A percentile compares a stretch with the other conserved stretches of the same genome.
phyloP scores from a whole-genome alignment of 2,888 invertebrate genomes.

The Pseudanteris insignis region DNA sequence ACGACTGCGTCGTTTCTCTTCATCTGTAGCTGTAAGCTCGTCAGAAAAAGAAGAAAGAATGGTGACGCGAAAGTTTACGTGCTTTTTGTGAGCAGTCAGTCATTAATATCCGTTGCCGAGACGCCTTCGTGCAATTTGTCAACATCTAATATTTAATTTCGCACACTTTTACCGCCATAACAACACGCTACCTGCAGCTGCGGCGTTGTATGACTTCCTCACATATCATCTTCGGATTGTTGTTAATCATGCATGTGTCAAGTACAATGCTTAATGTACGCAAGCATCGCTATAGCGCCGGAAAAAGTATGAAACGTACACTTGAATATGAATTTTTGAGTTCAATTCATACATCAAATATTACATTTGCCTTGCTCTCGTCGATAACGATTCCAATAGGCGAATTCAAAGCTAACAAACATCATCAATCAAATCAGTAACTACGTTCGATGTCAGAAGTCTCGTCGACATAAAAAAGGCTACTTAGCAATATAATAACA shows the following conservation, averaged over 20 bases:
- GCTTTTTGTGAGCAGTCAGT: slow-evolving; percentile 60
- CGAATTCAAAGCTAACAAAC: too few relatives aligned
- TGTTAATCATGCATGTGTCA: slow-evolving; percentile 44
- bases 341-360: slow-evolving; percentile 25
- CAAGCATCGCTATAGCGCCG: slow-evolving; percentile 20
- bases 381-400: slow-evolving; percentile 9
- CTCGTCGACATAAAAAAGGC: too few relatives aligned
- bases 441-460: too few relatives aligned
- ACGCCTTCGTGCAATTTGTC: slow-evolving; percentile 66
- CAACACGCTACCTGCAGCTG: slow-evolving; percentile 47
- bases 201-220: slow-evolving; percentile 44
- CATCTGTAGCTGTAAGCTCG: slow-evolving; percentile 60
- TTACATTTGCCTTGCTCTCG: too few relatives aligned
- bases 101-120: slow-evolving; percentile 66
- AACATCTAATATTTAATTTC: slow-evolving; percentile 67
- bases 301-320: slow-evolving; percentile 23
- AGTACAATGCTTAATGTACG: slow-evolving; percentile 31
- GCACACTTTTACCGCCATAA: slow-evolving; percentile 57
- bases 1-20: slow-evolving; percentile 64
- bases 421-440: too few relatives aligned
- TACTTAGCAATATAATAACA: too few relatives aligned
- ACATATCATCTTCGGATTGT: slow-evolving; percentile 47
- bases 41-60: slow-evolving; percentile 50
- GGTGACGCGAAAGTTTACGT: slow-evolving; percentile 58
- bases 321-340: slow-evolving; percentile 33